Conservation (phyloP, 1,140 invertebrate species). For the Lepidurus apus region DNA sequence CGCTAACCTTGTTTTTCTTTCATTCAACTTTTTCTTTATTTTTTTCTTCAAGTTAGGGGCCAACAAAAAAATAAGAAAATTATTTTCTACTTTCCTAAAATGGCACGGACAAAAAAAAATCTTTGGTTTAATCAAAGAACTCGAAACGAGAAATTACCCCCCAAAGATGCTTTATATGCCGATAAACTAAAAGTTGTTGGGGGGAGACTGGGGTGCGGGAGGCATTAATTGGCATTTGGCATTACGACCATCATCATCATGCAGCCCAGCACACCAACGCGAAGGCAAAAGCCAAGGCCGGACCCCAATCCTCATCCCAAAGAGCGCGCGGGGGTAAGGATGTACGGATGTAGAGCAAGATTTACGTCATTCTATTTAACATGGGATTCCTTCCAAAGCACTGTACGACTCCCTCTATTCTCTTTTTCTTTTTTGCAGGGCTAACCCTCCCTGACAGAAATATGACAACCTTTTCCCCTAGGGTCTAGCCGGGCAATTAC, state of each 20-base stretch:
- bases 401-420: neutral
- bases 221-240: slow-evolving; percentile 14
- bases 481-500: slow-evolving; percentile 20
- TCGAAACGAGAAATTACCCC: too few relatives aligned
- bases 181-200: neutral
- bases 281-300: neutral
- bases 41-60: too few relatives aligned
- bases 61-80: too few relatives aligned
- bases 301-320: neutral
- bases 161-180: neutral
- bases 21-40: too few relatives aligned
- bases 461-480: slow-evolving; percentile 18
- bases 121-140: too few relatives aligned
- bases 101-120: too few relatives aligned
- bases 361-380: slow-evolving; percentile 22
- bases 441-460: slow-evolving; percentile 18
- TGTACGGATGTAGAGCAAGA: neutral
- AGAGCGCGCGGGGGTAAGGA: neutral
- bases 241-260: slow-evolving; percentile 6
- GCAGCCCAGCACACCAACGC: neutral
- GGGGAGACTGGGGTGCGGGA: neutral
- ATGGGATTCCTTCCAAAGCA: slow-evolving; percentile 21
- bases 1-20: too few relatives aligned
- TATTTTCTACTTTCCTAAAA: too few relatives aligned
- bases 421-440: neutral